These are phyloP conservation scores for Ditylenchus weischeri DNA, from an alignment of 2,888 invertebrate species.

Conservation along the genomic window DNA sequence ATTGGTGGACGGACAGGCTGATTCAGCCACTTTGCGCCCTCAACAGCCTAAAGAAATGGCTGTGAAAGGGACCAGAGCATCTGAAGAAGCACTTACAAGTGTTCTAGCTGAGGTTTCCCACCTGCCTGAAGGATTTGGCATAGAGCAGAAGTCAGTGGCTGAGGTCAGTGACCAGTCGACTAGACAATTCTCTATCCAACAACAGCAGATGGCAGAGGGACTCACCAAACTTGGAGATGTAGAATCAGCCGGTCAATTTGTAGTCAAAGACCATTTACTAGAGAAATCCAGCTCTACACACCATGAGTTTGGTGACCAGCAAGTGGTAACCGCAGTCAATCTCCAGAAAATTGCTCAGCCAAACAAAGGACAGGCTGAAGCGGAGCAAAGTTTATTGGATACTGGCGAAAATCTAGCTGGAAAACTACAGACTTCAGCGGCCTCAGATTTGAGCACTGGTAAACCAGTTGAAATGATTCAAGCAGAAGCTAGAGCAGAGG, in stretches of 20 bases:
- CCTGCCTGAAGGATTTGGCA: too few relatives aligned
- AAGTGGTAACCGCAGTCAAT: slow-evolving; percentile 15
- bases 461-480: too few relatives aligned
- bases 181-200: background rate
- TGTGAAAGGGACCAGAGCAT: background rate
- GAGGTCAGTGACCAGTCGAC: too few relatives aligned
- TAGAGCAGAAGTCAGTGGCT: too few relatives aligned
- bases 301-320: slow-evolving; percentile 22
- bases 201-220: background rate
- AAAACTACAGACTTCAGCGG: too few relatives aligned
- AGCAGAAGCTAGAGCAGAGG: too few relatives aligned
- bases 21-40: too few relatives aligned
- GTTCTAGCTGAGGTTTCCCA: slow-evolving; percentile 8
- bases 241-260: too few relatives aligned
- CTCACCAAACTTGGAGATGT: background rate
- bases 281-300: background rate
- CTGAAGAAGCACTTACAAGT: slow-evolving; percentile 4
- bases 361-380: background rate
- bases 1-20: background rate
- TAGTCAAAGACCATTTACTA: too few relatives aligned
- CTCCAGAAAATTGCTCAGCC: background rate
- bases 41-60: too few relatives aligned
- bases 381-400: background rate
- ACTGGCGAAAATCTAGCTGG: too few relatives aligned
- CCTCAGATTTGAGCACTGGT: too few relatives aligned